These are phyloP conservation scores for Leptinotarsa defecta DNA, from an alignment of 1,140 invertebrate species.

Conservation along the genomic window DNA sequence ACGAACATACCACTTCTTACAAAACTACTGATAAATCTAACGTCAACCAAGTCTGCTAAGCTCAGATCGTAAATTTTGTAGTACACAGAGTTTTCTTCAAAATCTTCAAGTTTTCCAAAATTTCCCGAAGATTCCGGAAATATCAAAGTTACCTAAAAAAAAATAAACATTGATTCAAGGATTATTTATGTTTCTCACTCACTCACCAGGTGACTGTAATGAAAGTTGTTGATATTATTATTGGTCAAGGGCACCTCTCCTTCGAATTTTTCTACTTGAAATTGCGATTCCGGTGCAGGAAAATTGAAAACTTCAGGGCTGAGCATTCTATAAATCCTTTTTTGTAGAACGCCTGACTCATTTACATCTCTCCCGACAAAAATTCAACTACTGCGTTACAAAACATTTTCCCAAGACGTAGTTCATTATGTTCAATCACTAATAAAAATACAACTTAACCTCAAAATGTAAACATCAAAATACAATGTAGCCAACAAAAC, in stretches of 20 bases:
- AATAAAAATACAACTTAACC: not conserved
- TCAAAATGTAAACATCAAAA: not conserved
- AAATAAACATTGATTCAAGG: conserved; percentile 34
- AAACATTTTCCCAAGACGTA: not conserved
- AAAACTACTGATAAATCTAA: conserved; percentile 62
- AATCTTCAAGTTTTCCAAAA: conserved; percentile 51
- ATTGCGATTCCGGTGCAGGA: conserved; percentile 54
- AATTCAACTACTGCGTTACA: not conserved
- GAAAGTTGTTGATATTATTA: conserved; percentile 53
- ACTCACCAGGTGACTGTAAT: conserved; percentile 62
- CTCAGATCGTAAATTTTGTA: conserved; percentile 59
- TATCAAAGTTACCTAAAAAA: conserved; percentile 61
- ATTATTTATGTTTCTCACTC: conserved; percentile 4
- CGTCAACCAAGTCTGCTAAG: conserved; percentile 57
- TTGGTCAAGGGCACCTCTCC: conserved; percentile 38
- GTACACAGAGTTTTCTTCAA: conserved; percentile 61
- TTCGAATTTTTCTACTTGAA: conserved; percentile 47
- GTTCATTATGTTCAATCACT: not conserved
- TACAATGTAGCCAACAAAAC: not conserved
- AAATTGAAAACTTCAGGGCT: conserved; percentile 63
- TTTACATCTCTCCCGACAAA: not conserved
- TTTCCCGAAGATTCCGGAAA: conserved; percentile 58
- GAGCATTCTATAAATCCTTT: conserved; percentile 57
- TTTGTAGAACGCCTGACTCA: not conserved
- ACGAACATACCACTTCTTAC: conserved; percentile 56